These are phyloP conservation scores for Machaerirhynchus nigripectus DNA, from an alignment of 2,113 vertebrate species.

Conservation along the genomic window DNA sequence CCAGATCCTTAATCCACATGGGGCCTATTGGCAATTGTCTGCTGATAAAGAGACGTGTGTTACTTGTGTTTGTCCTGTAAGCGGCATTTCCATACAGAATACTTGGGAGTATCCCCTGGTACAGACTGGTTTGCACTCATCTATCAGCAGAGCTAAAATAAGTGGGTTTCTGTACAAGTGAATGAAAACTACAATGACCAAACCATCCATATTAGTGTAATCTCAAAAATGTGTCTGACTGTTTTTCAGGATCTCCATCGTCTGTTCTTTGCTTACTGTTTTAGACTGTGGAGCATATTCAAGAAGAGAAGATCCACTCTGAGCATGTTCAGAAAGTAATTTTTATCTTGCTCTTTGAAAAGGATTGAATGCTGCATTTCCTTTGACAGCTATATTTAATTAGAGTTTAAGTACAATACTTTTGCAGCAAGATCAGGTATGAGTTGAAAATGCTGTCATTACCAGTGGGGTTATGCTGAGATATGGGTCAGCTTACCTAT, in stretches of 20 bases:
- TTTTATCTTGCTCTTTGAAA: neutral
- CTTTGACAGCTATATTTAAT: neutral
- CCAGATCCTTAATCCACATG: neutral
- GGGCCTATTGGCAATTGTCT: neutral
- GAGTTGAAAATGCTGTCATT: neutral
- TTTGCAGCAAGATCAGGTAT: neutral
- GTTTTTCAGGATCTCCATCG: neutral
- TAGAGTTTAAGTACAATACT: neutral
- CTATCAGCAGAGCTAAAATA: neutral
- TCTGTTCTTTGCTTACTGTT: neutral
- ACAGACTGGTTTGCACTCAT: neutral
- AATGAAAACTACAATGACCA: neutral
- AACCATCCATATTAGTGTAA: neutral
- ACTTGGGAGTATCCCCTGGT: neutral
- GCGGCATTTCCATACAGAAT: neutral
- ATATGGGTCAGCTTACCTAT: neutral
- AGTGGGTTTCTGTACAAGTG: neutral
- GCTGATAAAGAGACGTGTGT: rapidly evolving
- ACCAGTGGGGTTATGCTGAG: neutral
- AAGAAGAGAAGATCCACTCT: neutral
- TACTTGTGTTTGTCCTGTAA: neutral
- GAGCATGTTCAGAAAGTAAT: neutral
- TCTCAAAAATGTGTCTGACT: neutral
- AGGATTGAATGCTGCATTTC: neutral
- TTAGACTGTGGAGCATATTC: neutral